phyloP scores from a whole-genome alignment of 2,888 invertebrate species.

The Drosophila paranaensis region DNA sequence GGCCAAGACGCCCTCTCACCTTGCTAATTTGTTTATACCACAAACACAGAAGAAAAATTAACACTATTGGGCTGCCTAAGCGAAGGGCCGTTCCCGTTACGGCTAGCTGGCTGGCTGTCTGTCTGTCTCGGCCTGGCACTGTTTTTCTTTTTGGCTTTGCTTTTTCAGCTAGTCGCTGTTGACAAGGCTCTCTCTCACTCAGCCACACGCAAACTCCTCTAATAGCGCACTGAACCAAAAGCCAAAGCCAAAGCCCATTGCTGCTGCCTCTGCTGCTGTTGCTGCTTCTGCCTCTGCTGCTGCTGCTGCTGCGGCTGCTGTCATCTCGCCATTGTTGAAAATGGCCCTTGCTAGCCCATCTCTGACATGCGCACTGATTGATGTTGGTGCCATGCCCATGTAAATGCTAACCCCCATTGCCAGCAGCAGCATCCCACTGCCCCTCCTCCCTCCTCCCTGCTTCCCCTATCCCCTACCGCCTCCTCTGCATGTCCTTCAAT shows the following conservation, averaged over 20 bases:
- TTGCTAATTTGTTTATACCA: conserved; percentile 24
- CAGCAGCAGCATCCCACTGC: background rate
- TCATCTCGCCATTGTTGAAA: conserved; percentile 45
- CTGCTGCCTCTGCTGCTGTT: conserved; percentile 18
- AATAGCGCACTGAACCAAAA: conserved; percentile 62
- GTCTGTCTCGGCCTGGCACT: conserved; percentile 21
- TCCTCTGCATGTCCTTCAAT: conserved; percentile 7
- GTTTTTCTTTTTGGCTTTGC: conserved; percentile 14
- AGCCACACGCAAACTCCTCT: conserved; percentile 69
- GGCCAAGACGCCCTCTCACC: conserved; percentile 29
- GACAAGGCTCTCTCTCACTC: conserved; percentile 39
- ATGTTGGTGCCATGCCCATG: conserved; percentile 51
- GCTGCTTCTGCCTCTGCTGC: conserved; percentile 9
- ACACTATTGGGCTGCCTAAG: conserved; percentile 23
- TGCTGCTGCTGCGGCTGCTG: conserved; percentile 25
- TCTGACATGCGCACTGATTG: conserved; percentile 66
- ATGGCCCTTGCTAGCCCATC: conserved; percentile 36
- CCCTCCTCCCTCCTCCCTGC: background rate
- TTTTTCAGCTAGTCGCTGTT: conserved; percentile 21
- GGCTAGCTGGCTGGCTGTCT: background rate
- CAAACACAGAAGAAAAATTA: conserved; percentile 2
- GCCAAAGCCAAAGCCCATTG: conserved; percentile 29
- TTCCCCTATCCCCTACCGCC: too few species aligned
- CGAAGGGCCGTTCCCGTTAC: conserved; percentile 38
- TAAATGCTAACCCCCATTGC: conserved; percentile 5